Conservation (phyloP, 1,140 invertebrate species). For the Leptonema lineaticorne region DNA sequence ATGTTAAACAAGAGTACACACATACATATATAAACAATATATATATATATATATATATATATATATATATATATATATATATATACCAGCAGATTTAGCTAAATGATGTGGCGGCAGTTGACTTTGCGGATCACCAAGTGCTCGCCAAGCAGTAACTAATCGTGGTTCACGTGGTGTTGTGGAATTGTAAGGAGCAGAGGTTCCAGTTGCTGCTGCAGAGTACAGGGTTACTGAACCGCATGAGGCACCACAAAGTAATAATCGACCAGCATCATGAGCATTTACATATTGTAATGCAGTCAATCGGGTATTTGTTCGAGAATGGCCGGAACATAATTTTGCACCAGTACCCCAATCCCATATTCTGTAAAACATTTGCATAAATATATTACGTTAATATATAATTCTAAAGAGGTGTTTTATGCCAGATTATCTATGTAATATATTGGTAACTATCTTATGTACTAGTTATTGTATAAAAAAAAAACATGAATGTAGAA, state of each 20-base stretch:
- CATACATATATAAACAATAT: not conserved
- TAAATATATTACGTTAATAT: too few species aligned
- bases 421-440: too few species aligned
- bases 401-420: too few species aligned
- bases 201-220: conserved; percentile 50
- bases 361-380: conserved; percentile 54
- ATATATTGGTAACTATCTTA: too few species aligned
- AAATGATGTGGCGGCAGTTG: conserved; percentile 49
- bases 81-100: conserved; percentile 47
- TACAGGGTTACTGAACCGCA: conserved; percentile 31
- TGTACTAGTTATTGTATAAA: too few species aligned
- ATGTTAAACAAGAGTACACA: not conserved
- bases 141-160: conserved; percentile 81
- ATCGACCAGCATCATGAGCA: conserved; percentile 68
- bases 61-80: conserved; percentile 33
- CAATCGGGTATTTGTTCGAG: conserved; percentile 62
- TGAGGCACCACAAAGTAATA: conserved; percentile 60
- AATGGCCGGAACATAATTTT: conserved; percentile 60
- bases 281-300: conserved; percentile 88
- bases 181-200: conserved; percentile 19
- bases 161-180: conserved; percentile 55
- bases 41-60: conserved; percentile 39
- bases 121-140: conserved; percentile 64
- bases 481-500: too few species aligned
- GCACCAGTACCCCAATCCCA: conserved; percentile 72